Evolutionary conservation across 2,888 invertebrate species (phyloP), one percentile per base, ranked within the genome.

Genomic region (Hipparchia semele): DNA sequence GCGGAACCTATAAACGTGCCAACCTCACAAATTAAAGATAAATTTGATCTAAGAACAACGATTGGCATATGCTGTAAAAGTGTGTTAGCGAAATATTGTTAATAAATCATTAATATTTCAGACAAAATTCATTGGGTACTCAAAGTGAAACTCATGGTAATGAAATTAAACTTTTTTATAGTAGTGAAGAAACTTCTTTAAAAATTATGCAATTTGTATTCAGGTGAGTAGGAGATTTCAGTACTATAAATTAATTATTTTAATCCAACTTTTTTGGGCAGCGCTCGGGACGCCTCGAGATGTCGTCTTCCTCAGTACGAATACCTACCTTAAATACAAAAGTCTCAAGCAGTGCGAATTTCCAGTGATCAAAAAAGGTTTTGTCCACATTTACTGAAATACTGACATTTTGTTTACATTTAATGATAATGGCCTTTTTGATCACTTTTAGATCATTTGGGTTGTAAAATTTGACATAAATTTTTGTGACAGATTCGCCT

Each of bases 1-100:
- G 84, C 87, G 87, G 84, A 85, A 88, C 87, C 84, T 82, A 76
- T 82, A 87, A 87, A 91, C 90, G 87, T 89, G 87, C 68, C 39
- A 70, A 62, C 64, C 68, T 68, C 39, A 70, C 23, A 69, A 76
- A 76, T 60, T 66, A 65, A 69, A 62, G 45, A 13, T 71, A 69
- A 69, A 53, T 23, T 56, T 75, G 46, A 61, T 67, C 33, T 33
- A 45, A 71, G 45, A 49, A 53, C n/a, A 51, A 5, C n/a, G 51
- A 49, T 69, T 53, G 2, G 8, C n/a, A 61, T 53, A 39, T 53
- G 53, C 33, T 60, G n/a, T 8, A 59, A 8, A n/a, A 13, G 23
- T 10, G 46, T 56, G 56, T 39, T 61, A 61, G 5, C 45, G 4
- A 33, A 7, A 61, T n/a, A n/a, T 49, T 49, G 49, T 49, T 61